Base-by-base conservation (phyloP, 2,113 vertebrate species). In the Sorex araneus region DNA sequence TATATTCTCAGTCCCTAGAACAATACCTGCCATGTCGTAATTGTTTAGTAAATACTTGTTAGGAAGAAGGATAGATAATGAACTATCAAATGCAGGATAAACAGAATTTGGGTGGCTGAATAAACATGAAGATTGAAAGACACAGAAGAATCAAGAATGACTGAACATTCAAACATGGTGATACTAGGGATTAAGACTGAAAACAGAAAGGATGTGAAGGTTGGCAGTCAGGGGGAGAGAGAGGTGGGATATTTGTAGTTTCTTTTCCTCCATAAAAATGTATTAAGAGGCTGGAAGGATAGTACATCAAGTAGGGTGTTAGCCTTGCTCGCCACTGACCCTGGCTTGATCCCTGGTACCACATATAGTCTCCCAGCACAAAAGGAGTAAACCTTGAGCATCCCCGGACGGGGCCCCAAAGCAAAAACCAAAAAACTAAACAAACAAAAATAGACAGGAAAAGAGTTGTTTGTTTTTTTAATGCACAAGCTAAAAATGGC, bases 181-280 rank as follows among this genome's bases (percentile, higher is more conserved):
- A 25, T 67, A 30, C 64, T 43, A 2, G 45, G 45, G 18, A 57
- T 60, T 77, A 19, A 69, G 6, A 60, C 43, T 84, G 69, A 70
- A 69, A 74, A 36, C 47, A 64, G 27, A 43, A 54, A 87, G 57
- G 34, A 23, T 67, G 4, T 54, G 6, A 40, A 92, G 15, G 11
- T 66, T 66, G 57, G 69, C 66, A 74, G 32, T 64, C 16, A 81
- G 21, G n/a, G 3, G 27, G 19, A 88, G 32, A 40, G 79, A 28
- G 36, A 76, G 77, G 36, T n/a, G 36, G 15, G 63, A 45, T 34
- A 63, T 77, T 88, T 70, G 30, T 18, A 63, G 23, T 70, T 27
- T 70, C 16, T 82, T 87, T 94, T 94, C 73, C 71, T 87, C 16
- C 23, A 28, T 71, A 77, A 76, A 34, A 91, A 77, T 64, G 21